Evolutionary conservation across 1,140 invertebrate genomes (phyloP).

Genomic region (Rhagoletis zephyria): DNA sequence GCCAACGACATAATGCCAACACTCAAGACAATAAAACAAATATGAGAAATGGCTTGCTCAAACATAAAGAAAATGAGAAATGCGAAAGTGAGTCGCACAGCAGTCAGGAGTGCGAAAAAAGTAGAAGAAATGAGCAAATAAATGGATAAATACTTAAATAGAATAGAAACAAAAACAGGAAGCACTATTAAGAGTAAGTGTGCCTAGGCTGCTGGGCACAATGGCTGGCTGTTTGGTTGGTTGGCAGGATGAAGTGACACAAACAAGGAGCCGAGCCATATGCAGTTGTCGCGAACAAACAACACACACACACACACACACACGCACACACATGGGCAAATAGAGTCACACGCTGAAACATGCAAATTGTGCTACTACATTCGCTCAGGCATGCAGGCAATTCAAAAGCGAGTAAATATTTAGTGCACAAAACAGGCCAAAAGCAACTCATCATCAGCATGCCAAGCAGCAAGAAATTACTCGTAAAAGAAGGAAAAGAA

Average conservation of each 20-base stretch:
- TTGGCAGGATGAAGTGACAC: too few relatives aligned
- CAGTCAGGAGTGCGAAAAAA: not conserved
- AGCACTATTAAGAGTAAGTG: not conserved
- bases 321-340: not conserved
- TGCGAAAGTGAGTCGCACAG: not conserved
- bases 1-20: constrained; percentile 44
- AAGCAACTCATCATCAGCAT: not conserved
- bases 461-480: not conserved
- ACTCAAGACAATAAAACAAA: constrained; percentile 48
- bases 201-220: not conserved
- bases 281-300: too few relatives aligned
- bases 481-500: too few relatives aligned
- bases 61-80: not conserved
- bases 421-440: constrained; percentile 9
- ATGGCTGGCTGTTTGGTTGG: too few relatives aligned
- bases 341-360: too few relatives aligned
- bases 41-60: constrained; percentile 34
- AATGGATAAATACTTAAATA: constrained; percentile 26
- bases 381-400: not conserved
- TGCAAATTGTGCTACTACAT: too few relatives aligned
- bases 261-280: not conserved
- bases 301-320: not conserved
- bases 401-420: constrained; percentile 13
- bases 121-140: constrained; percentile 39
- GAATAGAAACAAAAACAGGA: constrained; percentile 18